Evolutionary conservation across 2,797 vertebrate species (phyloP).

Genomic region (Falco novaeseelandiae): DNA sequence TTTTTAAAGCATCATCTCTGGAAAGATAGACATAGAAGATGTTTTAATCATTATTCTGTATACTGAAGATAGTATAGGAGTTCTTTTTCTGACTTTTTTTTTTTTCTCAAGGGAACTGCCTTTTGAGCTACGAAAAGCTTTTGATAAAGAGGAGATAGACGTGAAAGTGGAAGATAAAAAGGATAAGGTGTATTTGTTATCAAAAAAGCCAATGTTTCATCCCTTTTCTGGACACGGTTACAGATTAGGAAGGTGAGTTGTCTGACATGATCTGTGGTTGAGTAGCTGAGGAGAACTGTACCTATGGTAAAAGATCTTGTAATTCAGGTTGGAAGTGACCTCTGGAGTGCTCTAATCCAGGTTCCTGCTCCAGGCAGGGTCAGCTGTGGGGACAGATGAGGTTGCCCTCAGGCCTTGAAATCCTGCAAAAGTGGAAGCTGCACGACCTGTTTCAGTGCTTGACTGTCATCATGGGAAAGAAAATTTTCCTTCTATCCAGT

Average conservation of each 20-base stretch:
- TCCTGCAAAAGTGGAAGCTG: not conserved
- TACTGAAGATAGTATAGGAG: not conserved
- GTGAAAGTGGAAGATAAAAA: conserved; percentile 94
- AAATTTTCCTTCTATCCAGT: not conserved
- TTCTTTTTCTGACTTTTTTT: not conserved
- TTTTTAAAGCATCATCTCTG: not conserved
- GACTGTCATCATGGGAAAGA: not conserved
- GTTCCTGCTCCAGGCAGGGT: not conserved
- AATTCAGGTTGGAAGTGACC: not conserved
- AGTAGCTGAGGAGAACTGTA: not conserved
- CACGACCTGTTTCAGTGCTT: not conserved
- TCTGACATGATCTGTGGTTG: not conserved
- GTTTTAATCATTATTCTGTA: not conserved
- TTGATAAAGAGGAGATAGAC: conserved; percentile 91
- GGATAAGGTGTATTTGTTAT: conserved; percentile 82
- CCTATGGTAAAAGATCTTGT: not conserved
- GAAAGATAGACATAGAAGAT: not conserved
- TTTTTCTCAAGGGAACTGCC: conserved; percentile 86
- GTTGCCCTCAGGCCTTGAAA: not conserved
- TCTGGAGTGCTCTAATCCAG: not conserved
- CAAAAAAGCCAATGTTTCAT: conserved; percentile 86
- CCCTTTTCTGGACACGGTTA: conserved; percentile 92
- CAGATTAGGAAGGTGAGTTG: conserved; percentile 89
- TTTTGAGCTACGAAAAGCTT: conserved; percentile 84
- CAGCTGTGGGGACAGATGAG: not conserved